phyloP scores from a whole-genome alignment of 2,797 vertebrate genomes.

The Podarcis siculus region DNA sequence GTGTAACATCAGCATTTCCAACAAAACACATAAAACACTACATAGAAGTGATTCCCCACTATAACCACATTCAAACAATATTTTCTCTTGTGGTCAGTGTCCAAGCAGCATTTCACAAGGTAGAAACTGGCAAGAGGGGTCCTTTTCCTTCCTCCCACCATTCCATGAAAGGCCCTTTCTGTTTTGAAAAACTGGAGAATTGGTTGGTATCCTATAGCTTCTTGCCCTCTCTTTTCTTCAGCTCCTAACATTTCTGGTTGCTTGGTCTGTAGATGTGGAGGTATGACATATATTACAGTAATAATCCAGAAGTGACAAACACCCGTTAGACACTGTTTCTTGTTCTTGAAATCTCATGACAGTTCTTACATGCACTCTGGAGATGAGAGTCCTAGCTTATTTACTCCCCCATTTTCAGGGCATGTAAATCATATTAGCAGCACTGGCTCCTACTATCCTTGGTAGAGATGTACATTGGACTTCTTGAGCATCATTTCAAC shows the following conservation, averaged over 20 bases:
- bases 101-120: background rate
- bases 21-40: background rate
- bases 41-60: background rate
- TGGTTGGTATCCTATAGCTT: background rate
- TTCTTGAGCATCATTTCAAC: no score
- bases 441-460: no score
- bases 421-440: background rate
- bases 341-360: no score
- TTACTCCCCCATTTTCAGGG: background rate
- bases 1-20: background rate
- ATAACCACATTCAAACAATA: background rate
- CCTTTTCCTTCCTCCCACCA: background rate
- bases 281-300: background rate
- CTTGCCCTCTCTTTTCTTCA: background rate
- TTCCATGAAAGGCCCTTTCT: background rate
- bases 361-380: background rate
- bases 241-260: background rate
- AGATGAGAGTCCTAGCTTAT: background rate
- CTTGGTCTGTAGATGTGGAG: background rate
- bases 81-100: background rate
- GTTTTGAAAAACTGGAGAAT: background rate
- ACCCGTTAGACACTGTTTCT: background rate
- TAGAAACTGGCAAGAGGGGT: background rate
- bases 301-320: background rate
- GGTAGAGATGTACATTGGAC: no score